Evolutionary conservation across 2,888 invertebrate genomes (phyloP).

Genomic region (Diploptera punctata): DNA sequence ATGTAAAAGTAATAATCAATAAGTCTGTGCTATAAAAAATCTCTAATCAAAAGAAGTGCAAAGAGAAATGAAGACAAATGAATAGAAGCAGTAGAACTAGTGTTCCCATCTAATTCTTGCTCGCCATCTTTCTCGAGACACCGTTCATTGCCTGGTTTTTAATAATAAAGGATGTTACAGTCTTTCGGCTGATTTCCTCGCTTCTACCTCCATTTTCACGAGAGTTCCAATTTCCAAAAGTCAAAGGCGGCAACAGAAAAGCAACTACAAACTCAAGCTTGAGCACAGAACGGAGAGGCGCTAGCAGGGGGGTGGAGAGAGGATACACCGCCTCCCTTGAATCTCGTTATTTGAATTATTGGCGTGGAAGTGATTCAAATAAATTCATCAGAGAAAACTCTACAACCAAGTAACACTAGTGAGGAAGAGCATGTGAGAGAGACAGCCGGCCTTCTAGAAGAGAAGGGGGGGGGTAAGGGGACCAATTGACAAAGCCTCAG

Average conservation of each 20-base stretch:
- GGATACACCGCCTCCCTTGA: slow-evolving; percentile 17
- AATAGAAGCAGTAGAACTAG: too few species aligned
- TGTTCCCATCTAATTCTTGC: neutral
- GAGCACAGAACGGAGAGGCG: neutral
- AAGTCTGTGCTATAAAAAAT: neutral
- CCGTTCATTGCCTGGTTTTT: slow-evolving; percentile 12
- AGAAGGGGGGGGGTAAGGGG: too few species aligned
- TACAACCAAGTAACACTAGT: slow-evolving; percentile 32
- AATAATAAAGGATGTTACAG: slow-evolving; percentile 21
- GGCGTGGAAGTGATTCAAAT: slow-evolving; percentile 41
- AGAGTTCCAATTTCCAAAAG: slow-evolving; percentile 36
- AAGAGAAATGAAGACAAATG: neutral
- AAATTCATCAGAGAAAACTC: slow-evolving; percentile 39
- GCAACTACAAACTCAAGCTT: slow-evolving; percentile 15
- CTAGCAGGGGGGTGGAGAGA: neutral
- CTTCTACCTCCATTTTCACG: slow-evolving; percentile 4
- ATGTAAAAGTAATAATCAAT: too few species aligned
- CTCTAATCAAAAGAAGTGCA: neutral
- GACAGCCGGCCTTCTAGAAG: neutral
- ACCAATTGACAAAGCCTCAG: neutral
- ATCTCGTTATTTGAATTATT: slow-evolving; percentile 41
- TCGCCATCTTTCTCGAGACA: neutral
- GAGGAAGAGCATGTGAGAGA: slow-evolving; percentile 1
- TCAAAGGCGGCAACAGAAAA: slow-evolving; percentile 33
- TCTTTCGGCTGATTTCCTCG: slow-evolving; percentile 11